These are phyloP conservation scores for Austrofundulus limnaeus DNA, from an alignment of 2,113 vertebrate species.

Conservation along the genomic window DNA sequence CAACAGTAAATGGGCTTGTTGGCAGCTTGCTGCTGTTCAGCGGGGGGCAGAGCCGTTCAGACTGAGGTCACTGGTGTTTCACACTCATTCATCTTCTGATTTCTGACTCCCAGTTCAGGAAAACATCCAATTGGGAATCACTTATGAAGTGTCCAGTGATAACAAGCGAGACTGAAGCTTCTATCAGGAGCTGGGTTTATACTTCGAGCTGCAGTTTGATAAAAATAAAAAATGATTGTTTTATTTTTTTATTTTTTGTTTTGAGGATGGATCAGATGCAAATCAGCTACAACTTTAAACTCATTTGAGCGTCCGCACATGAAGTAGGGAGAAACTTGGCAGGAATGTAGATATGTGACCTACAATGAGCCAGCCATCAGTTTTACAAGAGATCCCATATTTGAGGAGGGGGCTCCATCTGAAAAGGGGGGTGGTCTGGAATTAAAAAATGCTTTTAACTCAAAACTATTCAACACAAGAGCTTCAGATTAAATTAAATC, in stretches of 20 bases:
- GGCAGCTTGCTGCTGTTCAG: conserved; percentile 55
- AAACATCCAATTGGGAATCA: conserved; percentile 65
- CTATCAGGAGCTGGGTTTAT: conserved; percentile 56
- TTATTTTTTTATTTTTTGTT: conserved; percentile 12
- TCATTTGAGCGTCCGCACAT: too few species aligned
- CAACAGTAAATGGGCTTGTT: conserved; percentile 50
- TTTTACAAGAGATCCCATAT: too few species aligned
- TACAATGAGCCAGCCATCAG: too few species aligned
- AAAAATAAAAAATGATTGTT: conserved; percentile 19
- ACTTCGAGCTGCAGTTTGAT: conserved; percentile 26
- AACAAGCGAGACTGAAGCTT: conserved; percentile 53
- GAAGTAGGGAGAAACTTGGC: too few species aligned
- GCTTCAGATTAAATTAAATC: too few species aligned
- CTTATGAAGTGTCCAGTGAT: conserved; percentile 65
- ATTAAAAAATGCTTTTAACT: too few species aligned
- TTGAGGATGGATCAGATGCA: conserved; percentile 2
- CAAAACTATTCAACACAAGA: too few species aligned
- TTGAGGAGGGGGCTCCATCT: too few species aligned
- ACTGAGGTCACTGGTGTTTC: conserved; percentile 50
- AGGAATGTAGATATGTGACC: too few species aligned
- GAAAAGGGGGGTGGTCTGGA: too few species aligned
- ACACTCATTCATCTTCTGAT: conserved; percentile 58
- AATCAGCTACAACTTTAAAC: neutral
- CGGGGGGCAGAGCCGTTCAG: conserved; percentile 21
- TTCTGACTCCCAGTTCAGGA: conserved; percentile 53